Evolutionary conservation across 1,140 invertebrate species (phyloP), one percentile per base, ranked within the genome.

Genomic region (Tetramorium alpestre): DNA sequence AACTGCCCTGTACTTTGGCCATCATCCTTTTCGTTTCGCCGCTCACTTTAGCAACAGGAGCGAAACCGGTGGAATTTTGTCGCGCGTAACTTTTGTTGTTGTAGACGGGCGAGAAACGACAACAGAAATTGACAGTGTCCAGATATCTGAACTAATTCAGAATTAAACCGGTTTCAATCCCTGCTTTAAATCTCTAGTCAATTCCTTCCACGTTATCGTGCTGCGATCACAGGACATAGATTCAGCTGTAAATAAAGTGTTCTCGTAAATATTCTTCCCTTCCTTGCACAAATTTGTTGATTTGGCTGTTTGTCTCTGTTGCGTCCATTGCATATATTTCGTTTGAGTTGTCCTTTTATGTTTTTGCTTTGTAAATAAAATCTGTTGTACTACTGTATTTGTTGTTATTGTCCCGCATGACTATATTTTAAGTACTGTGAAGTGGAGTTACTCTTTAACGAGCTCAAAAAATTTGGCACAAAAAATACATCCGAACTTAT

Each of bases 381-480:
- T 84, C 33, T 84, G 28, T 84, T 75, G 25, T 91, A 89, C 67
- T 22, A 51, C 76, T 82, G 86, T 89, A 87, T 90, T 62, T 89
- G 92, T 58, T 87, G 88, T 92, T 87, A 91, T 92, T 93, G 85
- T 90, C 88, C 88, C 86, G 92, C 93, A 93, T 94, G 92, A 65
- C 16, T 69, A 25, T 70, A 70, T 56, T 54, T 77, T 58, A 62
- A 62, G 54, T 58, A 33, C 75, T 33, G 22, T 22, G 22, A 69
- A 77, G 6, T 75, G 41, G 16, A 60, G 18, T 73, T 82, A 47
- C 38, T 56, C 47, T 5, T 18, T 28, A 13, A 5, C 18, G 8
- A 47, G 44, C 44, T 47, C 11, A 47, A 47, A 54, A 33, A 1
- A 10, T 11, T 65, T 11, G 18, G 11, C 28, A 33, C 22, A 16